Evolutionary conservation across 2,888 invertebrate genomes (phyloP).

Genomic region (Brenthis ino): DNA sequence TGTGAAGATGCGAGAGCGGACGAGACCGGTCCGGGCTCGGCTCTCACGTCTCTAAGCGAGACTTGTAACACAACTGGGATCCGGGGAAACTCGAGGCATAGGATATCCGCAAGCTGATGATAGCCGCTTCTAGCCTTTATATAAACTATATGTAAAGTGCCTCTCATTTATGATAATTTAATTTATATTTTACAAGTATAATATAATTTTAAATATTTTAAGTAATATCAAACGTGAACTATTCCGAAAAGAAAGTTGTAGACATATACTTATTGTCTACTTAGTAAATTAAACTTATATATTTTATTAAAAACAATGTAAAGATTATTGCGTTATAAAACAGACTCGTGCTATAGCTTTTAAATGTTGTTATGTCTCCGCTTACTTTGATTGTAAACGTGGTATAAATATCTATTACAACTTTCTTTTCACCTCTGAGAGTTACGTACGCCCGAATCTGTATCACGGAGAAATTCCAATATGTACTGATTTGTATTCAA

Average conservation of each 20-base stretch:
- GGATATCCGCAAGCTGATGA: constrained; percentile 33
- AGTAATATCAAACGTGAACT: too few relatives aligned
- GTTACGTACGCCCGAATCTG: constrained; percentile 61
- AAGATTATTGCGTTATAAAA: constrained; percentile 1
- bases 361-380: constrained; percentile 34
- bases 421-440: constrained; percentile 69
- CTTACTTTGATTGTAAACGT: constrained; percentile 38
- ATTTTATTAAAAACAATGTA: background rate
- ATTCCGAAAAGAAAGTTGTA: too few relatives aligned
- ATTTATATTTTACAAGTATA: too few relatives aligned
- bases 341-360: constrained; percentile 21
- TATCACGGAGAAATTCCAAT: constrained; percentile 70
- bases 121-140: background rate
- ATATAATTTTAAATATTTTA: too few relatives aligned
- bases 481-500: constrained; percentile 69
- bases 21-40: constrained; percentile 36
- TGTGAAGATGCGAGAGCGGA: constrained; percentile 42
- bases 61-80: constrained; percentile 34
- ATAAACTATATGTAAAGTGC: background rate
- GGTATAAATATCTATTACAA: constrained; percentile 46
- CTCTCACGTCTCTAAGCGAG: constrained; percentile 30
- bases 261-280: background rate
- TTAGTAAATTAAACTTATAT: background rate
- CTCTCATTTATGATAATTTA: too few relatives aligned
- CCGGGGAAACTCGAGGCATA: constrained; percentile 35